Conservation (phyloP, 2,113 vertebrate genomes). For the Phoxinus phoxinus region DNA sequence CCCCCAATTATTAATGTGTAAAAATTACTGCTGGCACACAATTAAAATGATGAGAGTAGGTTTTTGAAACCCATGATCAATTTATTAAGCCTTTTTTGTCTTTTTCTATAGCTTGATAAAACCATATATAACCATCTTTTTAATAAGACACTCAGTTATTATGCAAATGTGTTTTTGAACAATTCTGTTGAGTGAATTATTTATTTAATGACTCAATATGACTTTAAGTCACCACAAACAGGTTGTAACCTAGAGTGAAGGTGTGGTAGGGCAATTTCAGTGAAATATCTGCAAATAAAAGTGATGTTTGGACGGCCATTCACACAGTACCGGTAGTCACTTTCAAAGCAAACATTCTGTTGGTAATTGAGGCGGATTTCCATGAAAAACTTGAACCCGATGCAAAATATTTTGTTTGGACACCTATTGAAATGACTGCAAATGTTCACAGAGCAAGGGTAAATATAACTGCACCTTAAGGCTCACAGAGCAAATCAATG, state of each 20-base stretch:
- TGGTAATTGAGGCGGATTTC: too few relatives aligned
- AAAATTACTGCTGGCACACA: neutral
- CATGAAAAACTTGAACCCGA: too few relatives aligned
- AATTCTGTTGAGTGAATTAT: neutral
- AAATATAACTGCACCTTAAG: neutral
- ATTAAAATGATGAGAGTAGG: neutral
- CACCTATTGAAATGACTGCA: neutral
- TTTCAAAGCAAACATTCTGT: neutral
- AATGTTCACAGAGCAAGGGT: neutral
- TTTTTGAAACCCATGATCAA: neutral
- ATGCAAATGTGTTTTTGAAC: neutral
- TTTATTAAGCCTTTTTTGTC: neutral
- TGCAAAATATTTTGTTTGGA: neutral
- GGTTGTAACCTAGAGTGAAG: neutral
- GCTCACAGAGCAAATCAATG: too few relatives aligned
- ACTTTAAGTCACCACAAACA: neutral
- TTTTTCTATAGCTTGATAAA: neutral
- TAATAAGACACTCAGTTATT: neutral
- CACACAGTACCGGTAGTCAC: neutral
- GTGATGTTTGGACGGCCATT: neutral
- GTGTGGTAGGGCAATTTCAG: neutral
- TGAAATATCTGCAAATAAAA: too few relatives aligned
- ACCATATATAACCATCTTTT: neutral
- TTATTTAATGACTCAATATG: neutral
- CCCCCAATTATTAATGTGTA: neutral